Base-by-base conservation (phyloP, 2,888 invertebrate genomes). In the Volucella zonaria region DNA sequence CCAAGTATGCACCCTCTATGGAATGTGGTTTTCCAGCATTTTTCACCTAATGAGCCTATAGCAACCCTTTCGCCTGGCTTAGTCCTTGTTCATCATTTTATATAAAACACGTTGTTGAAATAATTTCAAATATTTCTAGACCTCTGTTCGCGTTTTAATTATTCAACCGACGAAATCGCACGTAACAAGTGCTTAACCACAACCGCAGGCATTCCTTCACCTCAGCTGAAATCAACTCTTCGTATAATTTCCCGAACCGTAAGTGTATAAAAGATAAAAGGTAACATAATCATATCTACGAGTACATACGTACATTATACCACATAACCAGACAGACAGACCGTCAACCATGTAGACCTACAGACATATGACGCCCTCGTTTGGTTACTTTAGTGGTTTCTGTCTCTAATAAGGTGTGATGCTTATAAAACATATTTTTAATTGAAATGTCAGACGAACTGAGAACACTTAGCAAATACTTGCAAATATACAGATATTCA, bases 381-480 rank as follows among this genome's bases (percentile, higher is more conserved):
- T 62, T n/a, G 73, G 74, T 82, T 78, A 70, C 62, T 74, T 78
- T 68, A 78, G 73, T 54, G 82, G 82, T 64, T 68, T 67, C 54
- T 51, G 15, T 70, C 31, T 75, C 61, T 76, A 67, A 77, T 80
- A 15, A 68, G 67, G 62, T 54, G 75, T 66, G 62, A 80, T 80
- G 74, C 74, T 75, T 75, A 80, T 70, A 75, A 83, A 83, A 83
- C 83, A 83, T 80, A 76, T 62, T 80, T 79, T 83, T 83, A 83
- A 83, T 83, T 83, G 79, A 83, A 80, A 67, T 75, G 38, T 79
- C 71, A 40, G 76, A 76, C 80, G 76, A 79, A 66, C 83, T 83
- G 83, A 71, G 71, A 15, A 67, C 75, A 66, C 66, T 78, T 70
- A 61, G 54, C 79, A 66, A 79, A 79, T 70, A 59, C 49, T 45